Evolutionary conservation across 2,113 vertebrate genomes (phyloP), one percentile per base, ranked within the genome.

Genomic region (Ceyx margarethae): DNA sequence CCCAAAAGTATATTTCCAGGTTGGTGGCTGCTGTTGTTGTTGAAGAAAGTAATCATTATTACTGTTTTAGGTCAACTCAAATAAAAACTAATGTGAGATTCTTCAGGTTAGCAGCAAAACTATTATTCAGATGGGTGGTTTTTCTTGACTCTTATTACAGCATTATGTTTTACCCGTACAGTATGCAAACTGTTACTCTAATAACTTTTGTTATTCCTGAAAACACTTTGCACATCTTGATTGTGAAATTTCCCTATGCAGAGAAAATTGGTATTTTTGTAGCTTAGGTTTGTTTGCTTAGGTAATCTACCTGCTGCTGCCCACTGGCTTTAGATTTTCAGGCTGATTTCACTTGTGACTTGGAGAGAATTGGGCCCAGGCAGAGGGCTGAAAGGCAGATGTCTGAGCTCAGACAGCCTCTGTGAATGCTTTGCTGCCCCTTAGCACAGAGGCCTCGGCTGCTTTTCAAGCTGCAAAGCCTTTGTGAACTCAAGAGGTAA

Each of bases 31-130:
- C 64, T 9, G n/a, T 26, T 65, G 29, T 12, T 82, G 28, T 53
- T 79, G 45, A 50, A 72, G 54, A 81, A 89, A 92, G 48, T 17
- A 81, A 57, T 67, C 51, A 65, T 89, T 65, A 60, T 81, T 94
- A 90, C 74, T 93, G 18, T 3, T 89, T 90, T 89, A 72, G 61
- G 66, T 75, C 69, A 90, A 68, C 29, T 40, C 45, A 89, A 81
- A 93, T 83, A 85, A 93, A 93, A 89, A 78, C 56, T 71, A 89
- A 77, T 90, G 69, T 53, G 43, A 83, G 45, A 76, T 84, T 84
- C 78, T 89, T 86, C 77, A 81, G 81, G 73, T 88, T 92, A 92
- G n/a, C 48, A 84, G 61, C 31, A 81, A 95, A 94, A 14, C 8
- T 45, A 45, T 90, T 62, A 90, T 89, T 89, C 53, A 68, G n/a